Base-by-base conservation (phyloP, 1,140 invertebrate species). In the Drosophila takahashii region DNA sequence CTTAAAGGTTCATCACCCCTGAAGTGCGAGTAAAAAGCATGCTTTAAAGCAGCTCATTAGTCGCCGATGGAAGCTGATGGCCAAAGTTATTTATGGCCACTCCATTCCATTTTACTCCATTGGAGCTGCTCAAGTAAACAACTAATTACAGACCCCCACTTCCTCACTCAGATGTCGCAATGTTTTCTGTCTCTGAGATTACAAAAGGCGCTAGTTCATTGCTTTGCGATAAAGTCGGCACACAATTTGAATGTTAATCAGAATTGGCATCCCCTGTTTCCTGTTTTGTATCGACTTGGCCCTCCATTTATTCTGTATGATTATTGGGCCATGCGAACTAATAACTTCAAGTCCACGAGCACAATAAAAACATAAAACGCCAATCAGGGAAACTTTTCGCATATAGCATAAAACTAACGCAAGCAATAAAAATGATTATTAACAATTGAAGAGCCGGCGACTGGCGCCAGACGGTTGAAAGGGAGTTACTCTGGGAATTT, bases 201-300 rank as follows among this genome's bases (percentile, higher is more conserved):
- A 81, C 79, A 81, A 81, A 81, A 78, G 81, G 83, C 79, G 79
- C 84, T 76, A 89, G 75, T 89, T 89, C 84, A 89, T 89, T 87
- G 84, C 84, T 87, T 89, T 87, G 84, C 85, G 85, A 87, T 87
- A 87, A 90, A 77, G 64, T 84, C 72, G 76, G 84, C 85, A 89
- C 84, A 89, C 84, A 89, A 89, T 89, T 89, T 89, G 84, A 89
- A 89, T 89, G 84, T 77, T 89, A 89, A 89, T 89, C 77, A 89
- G 85, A 50, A n/a, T 2, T 11, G 47, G 34, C 29, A 45, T 29
- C 57, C 37, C 56, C 6, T 18, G 32, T 65, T 51, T 83, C 67
- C 54, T 79, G 67, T 66, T 74, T 60, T 81, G 56, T 41, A n/a
- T n/a, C 13, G n/a, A 77, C 67, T 76, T 72, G 58, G 60, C 54